Conservation (phyloP, 1,140 invertebrate genomes). For the Cataglyphis hispanica region DNA sequence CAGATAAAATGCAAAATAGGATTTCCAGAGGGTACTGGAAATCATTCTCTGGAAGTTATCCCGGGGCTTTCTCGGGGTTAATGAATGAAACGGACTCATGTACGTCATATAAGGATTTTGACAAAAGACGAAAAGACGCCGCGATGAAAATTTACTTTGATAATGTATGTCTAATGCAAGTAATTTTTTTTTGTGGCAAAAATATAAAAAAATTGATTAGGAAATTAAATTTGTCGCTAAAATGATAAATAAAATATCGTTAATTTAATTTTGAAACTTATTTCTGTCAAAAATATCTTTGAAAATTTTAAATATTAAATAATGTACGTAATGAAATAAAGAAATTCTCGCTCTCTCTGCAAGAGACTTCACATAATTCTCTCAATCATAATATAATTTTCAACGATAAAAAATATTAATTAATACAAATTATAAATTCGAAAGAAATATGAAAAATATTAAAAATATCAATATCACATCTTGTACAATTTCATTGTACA, state of each 20-base stretch:
- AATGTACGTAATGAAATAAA: neutral
- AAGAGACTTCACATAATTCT: neutral
- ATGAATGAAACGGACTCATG: slow-evolving; percentile 37
- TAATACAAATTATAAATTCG: neutral
- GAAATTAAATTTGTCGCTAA: neutral
- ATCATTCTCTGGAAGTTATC: slow-evolving; percentile 29
- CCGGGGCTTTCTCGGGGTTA: slow-evolving; percentile 7
- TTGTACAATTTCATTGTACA: too few species aligned
- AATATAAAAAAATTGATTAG: neutral
- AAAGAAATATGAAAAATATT: too few species aligned
- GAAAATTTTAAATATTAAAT: too few species aligned
- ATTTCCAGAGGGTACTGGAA: neutral
- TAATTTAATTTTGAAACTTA: neutral
- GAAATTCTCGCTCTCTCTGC: neutral
- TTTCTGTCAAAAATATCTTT: neutral
- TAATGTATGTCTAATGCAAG: neutral
- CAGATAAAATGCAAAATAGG: slow-evolving; percentile 57
- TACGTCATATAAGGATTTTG: slow-evolving; percentile 1
- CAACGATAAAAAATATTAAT: neutral
- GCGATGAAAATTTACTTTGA: neutral
- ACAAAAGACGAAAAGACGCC: neutral
- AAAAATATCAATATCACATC: neutral
- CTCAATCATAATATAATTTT: too few species aligned
- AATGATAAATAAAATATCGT: neutral
- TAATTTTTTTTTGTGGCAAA: neutral